Conservation (phyloP, 2,888 invertebrate genomes). For the Microctonus aethiopoides region DNA sequence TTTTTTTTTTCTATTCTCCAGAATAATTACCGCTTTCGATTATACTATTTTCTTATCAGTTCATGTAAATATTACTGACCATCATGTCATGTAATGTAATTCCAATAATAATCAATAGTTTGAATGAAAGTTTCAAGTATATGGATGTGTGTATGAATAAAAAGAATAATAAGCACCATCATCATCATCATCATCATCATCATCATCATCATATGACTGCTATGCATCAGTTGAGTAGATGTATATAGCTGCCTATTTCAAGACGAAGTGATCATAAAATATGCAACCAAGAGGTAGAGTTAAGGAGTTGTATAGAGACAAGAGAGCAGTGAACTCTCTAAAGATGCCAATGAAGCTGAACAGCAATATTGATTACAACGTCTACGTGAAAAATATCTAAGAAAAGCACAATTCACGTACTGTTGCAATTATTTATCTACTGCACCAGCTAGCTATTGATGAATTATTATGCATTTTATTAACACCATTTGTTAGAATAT, state of each 20-base stretch:
- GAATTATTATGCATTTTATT: background rate
- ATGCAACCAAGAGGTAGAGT: background rate
- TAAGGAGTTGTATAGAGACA: background rate
- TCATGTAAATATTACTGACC: background rate
- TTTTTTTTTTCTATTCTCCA: background rate
- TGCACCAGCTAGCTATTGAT: no score
- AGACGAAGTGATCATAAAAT: background rate
- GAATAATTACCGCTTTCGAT: background rate
- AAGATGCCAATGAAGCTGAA: background rate
- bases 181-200: background rate
- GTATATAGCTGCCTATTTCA: background rate
- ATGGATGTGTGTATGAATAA: no score
- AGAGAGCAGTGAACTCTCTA: background rate
- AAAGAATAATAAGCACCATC: no score
- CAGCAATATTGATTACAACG: background rate
- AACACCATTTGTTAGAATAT: background rate
- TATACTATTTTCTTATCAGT: background rate
- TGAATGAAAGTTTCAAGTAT: no score
- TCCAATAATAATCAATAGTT: no score
- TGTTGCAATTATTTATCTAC: background rate
- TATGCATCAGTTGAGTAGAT: background rate
- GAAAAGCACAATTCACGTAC: background rate
- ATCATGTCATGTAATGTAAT: no score
- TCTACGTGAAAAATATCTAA: background rate
- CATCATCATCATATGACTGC: background rate